Base-by-base conservation (phyloP, 2,888 invertebrate species). In the Idaea aversata region DNA sequence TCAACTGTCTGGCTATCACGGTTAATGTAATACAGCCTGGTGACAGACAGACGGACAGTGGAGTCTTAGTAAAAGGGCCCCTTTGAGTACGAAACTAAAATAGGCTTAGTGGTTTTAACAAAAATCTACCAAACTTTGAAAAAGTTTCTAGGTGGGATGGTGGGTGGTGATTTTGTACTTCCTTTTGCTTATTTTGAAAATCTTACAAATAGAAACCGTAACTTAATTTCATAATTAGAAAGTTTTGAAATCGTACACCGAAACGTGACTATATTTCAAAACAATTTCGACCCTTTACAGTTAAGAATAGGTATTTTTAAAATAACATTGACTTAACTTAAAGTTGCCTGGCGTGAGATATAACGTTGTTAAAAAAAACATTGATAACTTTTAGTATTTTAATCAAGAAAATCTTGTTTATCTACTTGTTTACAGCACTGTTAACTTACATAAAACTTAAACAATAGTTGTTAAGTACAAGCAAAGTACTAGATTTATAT, bases 251-350 rank as follows among this genome's bases (percentile, higher is more conserved):
- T 79, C 65, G 67, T 71, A 77, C 77, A 76, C 79, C 72, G 73
- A 73, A 75, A 78, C 85, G 85, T 85, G 84, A 81, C 76, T 70
- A 76, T 77, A 81, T 77, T 72, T 75, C 79, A 78, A 81, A 84
- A 81, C 79, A 82, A 75, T 73, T 73, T 61, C 36, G 62, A 65
- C 72, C 70, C 71, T 67, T 47, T 13, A 10, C 47, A 47, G 7
- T 47, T 47, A 47, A 10, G 47, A 47, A 47, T 47, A 36, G 36
- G 36, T 36, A 7, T 7, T 7, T 47, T 47, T 47, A 47, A 47
- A 7, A 7, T 47, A 47, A 7, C 36, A 13, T 47, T 47, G 47
- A 13, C 47, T 47, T 7, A 47, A 47, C 47, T 47, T 10, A 47
- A 47, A 47, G 10, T 47, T 47, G 47, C 13, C 13, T 47, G 4